Evolutionary conservation across 2,113 vertebrate genomes (phyloP), one percentile per base, ranked within the genome.

Genomic region (Hypocryptadius cinnamomeus): DNA sequence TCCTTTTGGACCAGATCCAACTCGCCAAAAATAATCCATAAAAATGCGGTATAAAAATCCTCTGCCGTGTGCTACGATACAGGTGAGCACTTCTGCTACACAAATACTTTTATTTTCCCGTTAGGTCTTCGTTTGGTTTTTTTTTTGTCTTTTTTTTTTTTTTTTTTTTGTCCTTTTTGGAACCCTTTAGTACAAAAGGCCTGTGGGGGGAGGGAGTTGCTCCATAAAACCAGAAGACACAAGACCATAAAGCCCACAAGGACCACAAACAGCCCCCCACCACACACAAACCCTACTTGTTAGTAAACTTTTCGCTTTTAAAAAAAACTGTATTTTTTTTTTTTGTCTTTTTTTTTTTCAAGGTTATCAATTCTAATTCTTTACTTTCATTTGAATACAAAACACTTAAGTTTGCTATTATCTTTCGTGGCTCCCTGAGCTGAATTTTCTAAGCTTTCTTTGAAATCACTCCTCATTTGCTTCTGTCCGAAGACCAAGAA

Each of bases 361-460:
- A 98, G 93, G 93, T 97, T 93, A 93, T 95, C 95, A 78, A 91
- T 96, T 97, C 97, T 98, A 97, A 97, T 97, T 97, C 91, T 97
- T 97, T 94, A 94, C 92, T 97, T 97, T 97, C 97, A 97, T 97
- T 97, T 94, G 94, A 97, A 97, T 96, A 94, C 78, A 96, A 97
- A 97, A 97, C 97, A 97, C 95, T 74, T 93, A 96, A 96, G 97
- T 96, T 84, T 94, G 95, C 96, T 97, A 91, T 97, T 97, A 79
- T 95, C 94, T 97, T 97, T 95, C 95, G 48, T 93, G 96, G 97
- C 97, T 98, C 97, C 98, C 97, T 98, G 97, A 98, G 98, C 98
- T 94, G 96, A 97, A 95, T 92, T 82, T 94, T 90, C 94, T 94
- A 97, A 64, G 94, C 96, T 91, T 92, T 89, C 92, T 93, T 95